These are phyloP conservation scores for Zaprionus lineosus DNA, from an alignment of 2,888 invertebrate species.

Conservation along the genomic window DNA sequence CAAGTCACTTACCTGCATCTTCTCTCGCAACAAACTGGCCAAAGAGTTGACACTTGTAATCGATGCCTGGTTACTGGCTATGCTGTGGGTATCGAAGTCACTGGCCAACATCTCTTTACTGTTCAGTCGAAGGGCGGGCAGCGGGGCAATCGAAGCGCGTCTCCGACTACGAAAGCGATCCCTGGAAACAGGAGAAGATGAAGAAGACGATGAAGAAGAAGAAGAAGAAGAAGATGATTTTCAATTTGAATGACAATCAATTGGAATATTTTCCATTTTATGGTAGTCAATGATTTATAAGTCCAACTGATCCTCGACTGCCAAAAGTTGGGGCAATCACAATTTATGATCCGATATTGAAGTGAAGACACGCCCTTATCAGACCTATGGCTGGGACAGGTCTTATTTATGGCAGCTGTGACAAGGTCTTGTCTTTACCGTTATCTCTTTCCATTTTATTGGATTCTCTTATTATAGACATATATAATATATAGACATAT, in stretches of 20 bases:
- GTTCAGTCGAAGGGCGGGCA: constrained; percentile 84
- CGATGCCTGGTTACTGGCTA: constrained; percentile 85
- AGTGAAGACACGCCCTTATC: constrained; percentile 20
- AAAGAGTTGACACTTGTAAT: constrained; percentile 93
- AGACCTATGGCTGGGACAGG: constrained; percentile 10
- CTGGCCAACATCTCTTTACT: constrained; percentile 84
- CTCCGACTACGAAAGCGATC: constrained; percentile 86
- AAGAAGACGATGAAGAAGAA: not conserved
- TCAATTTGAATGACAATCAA: not conserved
- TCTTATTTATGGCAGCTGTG: constrained; percentile 6
- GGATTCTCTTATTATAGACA: too few relatives aligned
- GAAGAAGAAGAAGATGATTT: not conserved
- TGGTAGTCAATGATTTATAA: too few relatives aligned
- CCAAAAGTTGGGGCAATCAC: not conserved
- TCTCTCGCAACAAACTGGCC: constrained; percentile 91
- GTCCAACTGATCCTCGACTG: too few relatives aligned
- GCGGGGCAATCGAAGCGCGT: constrained; percentile 86
- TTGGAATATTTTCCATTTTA: not conserved
- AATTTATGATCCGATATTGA: constrained; percentile 11
- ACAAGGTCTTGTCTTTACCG: constrained; percentile 17
- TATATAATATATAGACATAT: too few relatives aligned
- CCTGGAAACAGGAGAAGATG: constrained; percentile 81
- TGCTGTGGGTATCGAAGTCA: constrained; percentile 83
- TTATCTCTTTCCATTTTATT: constrained; percentile 7
- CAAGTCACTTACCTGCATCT: constrained; percentile 87